These are phyloP conservation scores for Nasonia oneida DNA, from an alignment of 2,888 invertebrate species.

Conservation along the genomic window DNA sequence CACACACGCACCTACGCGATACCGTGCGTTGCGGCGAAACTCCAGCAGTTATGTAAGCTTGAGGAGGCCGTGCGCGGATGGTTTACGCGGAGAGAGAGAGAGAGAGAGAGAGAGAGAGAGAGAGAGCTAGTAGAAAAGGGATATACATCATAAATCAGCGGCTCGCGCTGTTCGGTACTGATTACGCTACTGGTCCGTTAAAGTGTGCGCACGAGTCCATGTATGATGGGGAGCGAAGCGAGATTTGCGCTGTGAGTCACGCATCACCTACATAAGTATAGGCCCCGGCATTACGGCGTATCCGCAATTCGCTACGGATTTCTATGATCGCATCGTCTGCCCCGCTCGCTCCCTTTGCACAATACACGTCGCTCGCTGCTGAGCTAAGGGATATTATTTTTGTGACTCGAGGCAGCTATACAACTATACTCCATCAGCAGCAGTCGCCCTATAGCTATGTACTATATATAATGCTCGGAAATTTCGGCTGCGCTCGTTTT, in stretches of 20 bases:
- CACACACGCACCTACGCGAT: not conserved
- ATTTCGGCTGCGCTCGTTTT: not conserved
- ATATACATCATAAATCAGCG: constrained; percentile 62
- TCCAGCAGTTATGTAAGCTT: not conserved
- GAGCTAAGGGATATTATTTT: constrained; percentile 7
- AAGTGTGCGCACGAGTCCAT: not conserved
- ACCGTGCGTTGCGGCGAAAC: too few relatives aligned
- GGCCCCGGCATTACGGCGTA: not conserved
- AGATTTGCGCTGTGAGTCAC: constrained; percentile 48
- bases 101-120: constrained; percentile 33
- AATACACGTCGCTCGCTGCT: not conserved
- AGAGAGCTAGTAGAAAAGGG: constrained; percentile 51
- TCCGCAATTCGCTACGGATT: constrained; percentile 59
- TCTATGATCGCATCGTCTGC: constrained; percentile 50
- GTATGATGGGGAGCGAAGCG: constrained; percentile 6
- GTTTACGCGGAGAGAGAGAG: constrained; percentile 4
- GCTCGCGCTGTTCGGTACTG: constrained; percentile 57
- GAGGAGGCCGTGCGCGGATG: not conserved
- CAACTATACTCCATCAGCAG: not conserved
- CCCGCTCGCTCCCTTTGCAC: not conserved
- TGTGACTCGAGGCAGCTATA: not conserved
- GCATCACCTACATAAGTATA: constrained; percentile 7
- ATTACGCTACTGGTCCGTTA: constrained; percentile 57
- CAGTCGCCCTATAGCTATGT: not conserved
- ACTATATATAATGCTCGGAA: not conserved